Conservation (phyloP, 2,797 vertebrate genomes). For the Sandelia bainsii region DNA sequence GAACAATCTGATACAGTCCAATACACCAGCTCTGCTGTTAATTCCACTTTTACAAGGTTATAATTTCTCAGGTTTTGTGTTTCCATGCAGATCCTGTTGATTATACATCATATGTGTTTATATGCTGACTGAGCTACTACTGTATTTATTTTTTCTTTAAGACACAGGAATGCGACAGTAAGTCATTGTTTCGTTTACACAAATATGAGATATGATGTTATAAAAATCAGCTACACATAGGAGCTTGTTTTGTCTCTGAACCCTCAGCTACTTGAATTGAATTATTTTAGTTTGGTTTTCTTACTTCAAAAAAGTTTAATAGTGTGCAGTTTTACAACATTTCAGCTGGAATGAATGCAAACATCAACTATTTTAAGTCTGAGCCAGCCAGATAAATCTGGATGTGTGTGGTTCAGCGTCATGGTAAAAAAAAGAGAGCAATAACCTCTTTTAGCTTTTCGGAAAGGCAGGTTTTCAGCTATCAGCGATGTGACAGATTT, state of each 20-base stretch:
- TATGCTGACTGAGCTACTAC: slow-evolving; percentile 20
- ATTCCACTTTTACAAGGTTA: no score
- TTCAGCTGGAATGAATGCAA: slow-evolving; percentile 44
- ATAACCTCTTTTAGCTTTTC: neutral
- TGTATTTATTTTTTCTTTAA: neutral
- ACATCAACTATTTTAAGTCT: neutral
- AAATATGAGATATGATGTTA: slow-evolving; percentile 21
- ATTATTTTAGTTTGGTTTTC: slow-evolving; percentile 43
- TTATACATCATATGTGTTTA: slow-evolving; percentile 56
- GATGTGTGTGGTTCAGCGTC: neutral
- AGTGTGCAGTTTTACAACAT: slow-evolving; percentile 37
- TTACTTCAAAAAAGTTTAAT: slow-evolving; percentile 29
- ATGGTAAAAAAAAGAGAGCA: slow-evolving; percentile 20
- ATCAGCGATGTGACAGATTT: slow-evolving; percentile 10
- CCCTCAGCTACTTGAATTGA: slow-evolving; percentile 42
- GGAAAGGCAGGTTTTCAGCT: slow-evolving; percentile 4
- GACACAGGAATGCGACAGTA: slow-evolving; percentile 8
- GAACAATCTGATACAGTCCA: no score
- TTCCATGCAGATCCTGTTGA: slow-evolving; percentile 39
- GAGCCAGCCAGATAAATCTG: slow-evolving; percentile 8
- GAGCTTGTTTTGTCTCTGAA: slow-evolving; percentile 46
- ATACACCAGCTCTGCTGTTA: no score
- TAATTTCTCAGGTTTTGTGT: neutral
- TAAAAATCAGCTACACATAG: slow-evolving; percentile 3
- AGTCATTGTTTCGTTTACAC: slow-evolving; percentile 28